phyloP scores from a whole-genome alignment of 2,888 invertebrate genomes.

The Macrosoma leucophasiata region DNA sequence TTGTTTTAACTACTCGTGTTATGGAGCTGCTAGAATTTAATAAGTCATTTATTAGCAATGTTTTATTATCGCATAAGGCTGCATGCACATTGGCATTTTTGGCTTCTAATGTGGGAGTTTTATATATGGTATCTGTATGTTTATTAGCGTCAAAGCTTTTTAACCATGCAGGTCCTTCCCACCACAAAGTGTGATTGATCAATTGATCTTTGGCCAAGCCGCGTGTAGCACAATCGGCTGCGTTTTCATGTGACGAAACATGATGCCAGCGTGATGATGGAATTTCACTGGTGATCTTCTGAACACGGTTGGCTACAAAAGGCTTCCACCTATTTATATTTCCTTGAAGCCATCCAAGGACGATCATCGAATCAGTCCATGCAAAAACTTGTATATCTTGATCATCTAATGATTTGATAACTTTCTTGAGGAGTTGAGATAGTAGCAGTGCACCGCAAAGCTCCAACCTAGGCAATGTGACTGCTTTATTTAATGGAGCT shows the following conservation, averaged over 20 bases:
- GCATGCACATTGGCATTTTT: conserved; percentile 1
- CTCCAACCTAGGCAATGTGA: conserved; percentile 22
- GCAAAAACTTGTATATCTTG: not conserved
- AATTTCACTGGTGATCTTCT: not conserved
- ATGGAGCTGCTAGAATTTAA: conserved; percentile 6
- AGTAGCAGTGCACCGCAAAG: conserved; percentile 1
- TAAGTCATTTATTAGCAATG: conserved; percentile 5
- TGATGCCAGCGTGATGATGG: not conserved
- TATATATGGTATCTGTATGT: not conserved
- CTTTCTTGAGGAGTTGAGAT: not conserved
- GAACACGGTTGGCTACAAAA: not conserved
- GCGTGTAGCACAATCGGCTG: conserved; percentile 6
- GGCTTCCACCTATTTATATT: not conserved
- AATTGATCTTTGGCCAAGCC: conserved; percentile 1
- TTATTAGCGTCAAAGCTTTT: conserved; percentile 1
- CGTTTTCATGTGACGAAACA: not conserved
- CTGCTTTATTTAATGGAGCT: conserved; percentile 18
- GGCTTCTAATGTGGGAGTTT: not conserved
- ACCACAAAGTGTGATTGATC: conserved; percentile 6
- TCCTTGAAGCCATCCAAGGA: not conserved
- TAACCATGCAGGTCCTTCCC: conserved; percentile 8
- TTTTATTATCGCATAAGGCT: conserved; percentile 2
- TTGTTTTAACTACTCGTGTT: conserved; percentile 2
- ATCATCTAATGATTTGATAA: not conserved
- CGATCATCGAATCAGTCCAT: not conserved